Evolutionary conservation across 2,797 vertebrate genomes (phyloP).

Genomic region (Bradypus variegatus): DNA sequence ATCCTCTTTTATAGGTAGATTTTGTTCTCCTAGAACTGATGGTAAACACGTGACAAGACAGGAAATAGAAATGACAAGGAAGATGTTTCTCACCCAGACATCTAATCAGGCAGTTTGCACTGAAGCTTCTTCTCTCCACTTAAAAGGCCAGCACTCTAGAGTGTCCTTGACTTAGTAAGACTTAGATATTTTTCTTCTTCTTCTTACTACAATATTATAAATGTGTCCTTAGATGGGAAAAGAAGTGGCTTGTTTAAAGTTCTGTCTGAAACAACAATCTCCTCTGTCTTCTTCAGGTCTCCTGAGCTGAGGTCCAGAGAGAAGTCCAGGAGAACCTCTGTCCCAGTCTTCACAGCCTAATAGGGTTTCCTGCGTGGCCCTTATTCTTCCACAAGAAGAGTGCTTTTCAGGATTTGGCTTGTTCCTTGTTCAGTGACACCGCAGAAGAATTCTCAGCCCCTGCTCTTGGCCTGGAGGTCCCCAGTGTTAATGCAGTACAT

Average conservation of each 20-base stretch:
- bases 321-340: background rate
- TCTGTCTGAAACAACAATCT: background rate
- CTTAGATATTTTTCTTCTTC: too few relatives aligned
- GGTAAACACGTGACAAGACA: too few relatives aligned
- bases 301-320: constrained; percentile 1
- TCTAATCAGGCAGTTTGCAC: background rate
- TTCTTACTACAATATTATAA: too few relatives aligned
- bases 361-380: background rate
- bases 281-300: constrained; percentile 31
- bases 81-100: background rate
- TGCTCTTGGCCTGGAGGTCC: too few relatives aligned
- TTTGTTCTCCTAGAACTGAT: background rate
- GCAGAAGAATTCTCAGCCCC: background rate
- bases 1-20: background rate
- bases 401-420: too few relatives aligned
- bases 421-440: background rate
- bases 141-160: background rate
- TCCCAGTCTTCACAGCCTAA: background rate
- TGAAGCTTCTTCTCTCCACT: background rate
- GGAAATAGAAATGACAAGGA: background rate
- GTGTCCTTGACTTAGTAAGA: background rate
- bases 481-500: accelerated
- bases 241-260: background rate
- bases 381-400: accelerated
- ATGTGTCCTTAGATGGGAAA: too few relatives aligned